These are phyloP conservation scores for Cephonodes hylas DNA, from an alignment of 2,888 invertebrate species.

Conservation along the genomic window DNA sequence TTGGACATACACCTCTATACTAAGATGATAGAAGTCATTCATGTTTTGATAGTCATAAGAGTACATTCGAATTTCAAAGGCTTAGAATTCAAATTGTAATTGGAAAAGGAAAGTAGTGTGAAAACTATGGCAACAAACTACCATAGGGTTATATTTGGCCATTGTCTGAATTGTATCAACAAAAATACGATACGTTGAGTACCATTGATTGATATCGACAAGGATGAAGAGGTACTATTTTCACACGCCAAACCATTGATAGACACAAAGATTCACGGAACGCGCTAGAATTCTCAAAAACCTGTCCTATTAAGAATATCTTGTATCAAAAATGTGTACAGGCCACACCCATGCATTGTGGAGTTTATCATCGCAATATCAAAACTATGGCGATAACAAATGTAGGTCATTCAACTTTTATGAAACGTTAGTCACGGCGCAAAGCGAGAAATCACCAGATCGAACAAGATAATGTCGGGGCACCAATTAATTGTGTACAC, in stretches of 20 bases:
- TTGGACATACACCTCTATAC: neutral
- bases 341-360: constrained; percentile 8
- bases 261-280: neutral
- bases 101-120: too few species aligned
- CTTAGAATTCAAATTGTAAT: too few species aligned
- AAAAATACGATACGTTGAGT: neutral
- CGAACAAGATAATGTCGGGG: neutral
- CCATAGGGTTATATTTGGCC: neutral
- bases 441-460: neutral
- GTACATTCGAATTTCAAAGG: too few species aligned
- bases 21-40: neutral
- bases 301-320: neutral
- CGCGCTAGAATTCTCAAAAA: neutral
- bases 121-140: too few species aligned
- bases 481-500: constrained; percentile 6
- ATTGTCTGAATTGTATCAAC: neutral
- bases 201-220: neutral
- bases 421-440: constrained; percentile 5
- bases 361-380: constrained; percentile 21
- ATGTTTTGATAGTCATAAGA: too few species aligned
- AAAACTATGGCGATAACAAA: constrained; percentile 21
- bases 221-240: neutral
- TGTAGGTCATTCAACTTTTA: constrained; percentile 28
- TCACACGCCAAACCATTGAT: neutral
- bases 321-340: constrained; percentile 1